Percentiles rank a stretch among this genome's conserved stretches.
Evolutionary conservation across 2,888 invertebrate species (phyloP).

Genomic region (Pandemis corylana): DNA sequence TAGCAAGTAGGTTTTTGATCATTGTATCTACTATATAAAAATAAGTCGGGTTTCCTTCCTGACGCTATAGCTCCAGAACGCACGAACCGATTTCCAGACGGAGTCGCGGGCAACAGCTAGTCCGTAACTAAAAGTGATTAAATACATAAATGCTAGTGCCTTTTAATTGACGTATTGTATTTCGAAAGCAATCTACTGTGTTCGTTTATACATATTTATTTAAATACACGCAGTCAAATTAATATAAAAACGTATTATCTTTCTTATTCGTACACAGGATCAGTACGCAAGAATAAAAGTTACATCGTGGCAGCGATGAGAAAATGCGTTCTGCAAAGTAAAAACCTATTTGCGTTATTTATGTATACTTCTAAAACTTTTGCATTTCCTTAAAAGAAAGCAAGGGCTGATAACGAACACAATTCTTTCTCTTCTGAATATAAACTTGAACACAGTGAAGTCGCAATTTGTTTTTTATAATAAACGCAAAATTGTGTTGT

Average conservation of each 20-base stretch:
- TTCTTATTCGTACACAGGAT: background rate
- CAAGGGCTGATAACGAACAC: background rate
- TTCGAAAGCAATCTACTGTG: too few species aligned
- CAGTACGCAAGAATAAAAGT: background rate
- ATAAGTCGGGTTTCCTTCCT: too few species aligned
- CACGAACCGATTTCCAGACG: too few species aligned
- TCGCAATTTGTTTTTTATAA: constrained; percentile 2
- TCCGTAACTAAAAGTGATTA: too few species aligned
- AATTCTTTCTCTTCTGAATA: background rate
- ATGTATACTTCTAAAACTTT: background rate
- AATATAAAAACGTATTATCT: background rate
- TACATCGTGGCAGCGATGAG: background rate
- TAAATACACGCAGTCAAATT: too few species aligned
- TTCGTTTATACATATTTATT: too few species aligned
- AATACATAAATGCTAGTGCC: too few species aligned
- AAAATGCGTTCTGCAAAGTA: background rate
- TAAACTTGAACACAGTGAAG: constrained; percentile 3
- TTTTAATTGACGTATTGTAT: too few species aligned
- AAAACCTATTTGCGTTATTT: background rate
- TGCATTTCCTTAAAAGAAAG: background rate
- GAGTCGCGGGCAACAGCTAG: too few species aligned
- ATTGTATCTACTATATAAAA: too few species aligned
- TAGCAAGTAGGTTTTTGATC: too few species aligned
- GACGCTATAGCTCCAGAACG: too few species aligned
- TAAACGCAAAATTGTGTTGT: constrained; percentile 15